phyloP scores from a whole-genome alignment of 2,888 invertebrate genomes.

The Troides aeacus region DNA sequence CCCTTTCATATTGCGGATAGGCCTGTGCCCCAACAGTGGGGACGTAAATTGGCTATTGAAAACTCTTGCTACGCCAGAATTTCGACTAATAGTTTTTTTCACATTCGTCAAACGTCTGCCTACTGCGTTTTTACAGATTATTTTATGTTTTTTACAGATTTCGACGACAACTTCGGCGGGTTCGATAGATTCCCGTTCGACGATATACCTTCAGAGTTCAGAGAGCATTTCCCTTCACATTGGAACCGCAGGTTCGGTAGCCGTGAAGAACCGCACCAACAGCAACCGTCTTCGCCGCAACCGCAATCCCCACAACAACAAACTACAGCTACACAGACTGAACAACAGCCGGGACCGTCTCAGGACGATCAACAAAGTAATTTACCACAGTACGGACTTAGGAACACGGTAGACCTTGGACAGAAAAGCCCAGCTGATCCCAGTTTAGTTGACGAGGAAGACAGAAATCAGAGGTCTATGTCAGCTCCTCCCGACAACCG shows the following conservation, averaged over 20 bases:
- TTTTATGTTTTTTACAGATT: slow-evolving; percentile 66
- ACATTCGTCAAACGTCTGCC: background rate
- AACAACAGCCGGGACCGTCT: slow-evolving; percentile 50
- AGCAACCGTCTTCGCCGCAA: slow-evolving; percentile 44
- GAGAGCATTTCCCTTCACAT: slow-evolving; percentile 71
- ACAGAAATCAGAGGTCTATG: slow-evolving; percentile 85
- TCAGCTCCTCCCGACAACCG: slow-evolving; percentile 87
- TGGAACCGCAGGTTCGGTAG: slow-evolving; percentile 67
- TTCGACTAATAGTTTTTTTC: too few species aligned
- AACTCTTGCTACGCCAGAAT: too few species aligned
- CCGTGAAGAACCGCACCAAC: slow-evolving; percentile 54
- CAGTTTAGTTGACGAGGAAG: slow-evolving; percentile 75
- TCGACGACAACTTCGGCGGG: slow-evolving; percentile 69
- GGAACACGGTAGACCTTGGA: slow-evolving; percentile 90
- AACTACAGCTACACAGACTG: slow-evolving; percentile 68
- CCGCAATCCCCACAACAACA: slow-evolving; percentile 52
- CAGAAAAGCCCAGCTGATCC: slow-evolving; percentile 81
- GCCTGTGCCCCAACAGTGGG: too few species aligned
- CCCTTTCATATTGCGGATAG: too few species aligned
- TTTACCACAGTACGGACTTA: slow-evolving; percentile 84
- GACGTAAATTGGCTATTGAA: too few species aligned
- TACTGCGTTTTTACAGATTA: slow-evolving; percentile 40
- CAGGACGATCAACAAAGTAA: slow-evolving; percentile 47
- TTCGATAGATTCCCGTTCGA: slow-evolving; percentile 79
- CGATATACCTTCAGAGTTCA: slow-evolving; percentile 75